phyloP scores from a whole-genome alignment of 2,113 vertebrate species.

The Lucifuga dentata region DNA sequence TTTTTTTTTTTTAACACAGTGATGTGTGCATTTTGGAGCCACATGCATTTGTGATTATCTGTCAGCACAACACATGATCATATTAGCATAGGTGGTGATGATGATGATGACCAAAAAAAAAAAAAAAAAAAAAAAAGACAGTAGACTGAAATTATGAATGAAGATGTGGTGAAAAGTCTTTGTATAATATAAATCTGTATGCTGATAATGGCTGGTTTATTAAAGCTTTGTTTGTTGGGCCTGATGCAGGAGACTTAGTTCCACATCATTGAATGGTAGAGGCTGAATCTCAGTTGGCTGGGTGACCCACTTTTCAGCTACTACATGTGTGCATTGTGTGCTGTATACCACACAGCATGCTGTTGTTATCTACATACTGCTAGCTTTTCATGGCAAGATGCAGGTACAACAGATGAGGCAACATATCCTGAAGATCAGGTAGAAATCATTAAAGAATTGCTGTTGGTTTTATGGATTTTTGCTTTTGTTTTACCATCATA shows the following conservation, averaged over 20 bases:
- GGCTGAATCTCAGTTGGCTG: slow-evolving; percentile 74
- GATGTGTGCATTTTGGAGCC: background rate
- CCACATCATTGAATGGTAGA: slow-evolving; percentile 74
- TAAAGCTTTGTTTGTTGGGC: slow-evolving; percentile 46
- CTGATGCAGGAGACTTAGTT: slow-evolving; percentile 68
- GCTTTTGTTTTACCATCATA: slow-evolving; percentile 5
- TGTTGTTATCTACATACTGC: slow-evolving; percentile 52
- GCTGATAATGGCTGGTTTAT: slow-evolving; percentile 45
- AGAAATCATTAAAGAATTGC: slow-evolving; percentile 29
- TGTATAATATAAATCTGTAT: slow-evolving; percentile 20
- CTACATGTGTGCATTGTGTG: slow-evolving; percentile 45
- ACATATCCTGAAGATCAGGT: slow-evolving; percentile 19
- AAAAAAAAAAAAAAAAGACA: background rate
- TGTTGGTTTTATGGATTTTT: slow-evolving; percentile 2
- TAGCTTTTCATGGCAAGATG: slow-evolving; percentile 17
- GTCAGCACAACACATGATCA: background rate
- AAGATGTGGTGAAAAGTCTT: background rate
- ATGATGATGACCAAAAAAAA: too few relatives aligned
- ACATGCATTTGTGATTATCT: background rate
- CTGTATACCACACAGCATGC: slow-evolving; percentile 48
- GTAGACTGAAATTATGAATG: background rate
- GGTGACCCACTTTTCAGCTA: slow-evolving; percentile 75
- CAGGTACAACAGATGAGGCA: slow-evolving; percentile 27
- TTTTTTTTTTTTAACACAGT: background rate
- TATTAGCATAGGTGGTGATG: slow-evolving; percentile 1